phyloP scores from a whole-genome alignment of 2,113 vertebrate species.

The Tringa solitaria region DNA sequence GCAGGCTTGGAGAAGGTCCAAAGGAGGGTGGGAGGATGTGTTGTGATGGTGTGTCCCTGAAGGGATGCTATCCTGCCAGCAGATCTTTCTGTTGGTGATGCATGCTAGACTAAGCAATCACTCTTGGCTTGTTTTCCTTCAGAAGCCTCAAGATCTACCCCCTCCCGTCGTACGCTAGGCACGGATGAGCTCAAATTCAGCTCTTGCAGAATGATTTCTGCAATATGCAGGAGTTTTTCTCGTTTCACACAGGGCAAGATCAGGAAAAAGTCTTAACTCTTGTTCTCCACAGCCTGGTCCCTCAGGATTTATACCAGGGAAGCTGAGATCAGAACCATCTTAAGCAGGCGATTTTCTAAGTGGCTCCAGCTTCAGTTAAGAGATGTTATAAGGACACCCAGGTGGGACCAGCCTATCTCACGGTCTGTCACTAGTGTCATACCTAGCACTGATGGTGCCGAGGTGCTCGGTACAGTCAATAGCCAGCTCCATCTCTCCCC shows the following conservation, averaged over 20 bases:
- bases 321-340: not conserved
- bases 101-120: not conserved
- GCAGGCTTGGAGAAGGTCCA: conserved; percentile 62
- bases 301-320: not conserved
- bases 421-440: not conserved
- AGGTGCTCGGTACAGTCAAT: not conserved
- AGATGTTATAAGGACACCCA: not conserved
- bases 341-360: not conserved
- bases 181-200: not conserved
- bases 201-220: not conserved
- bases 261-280: not conserved
- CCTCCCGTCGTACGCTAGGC: not conserved
- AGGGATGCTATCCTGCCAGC: conserved; percentile 40
- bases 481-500: not conserved
- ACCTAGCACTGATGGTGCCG: not conserved
- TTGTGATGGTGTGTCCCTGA: conserved; percentile 9
- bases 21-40: conserved; percentile 36
- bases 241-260: not conserved
- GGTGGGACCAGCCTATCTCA: not conserved
- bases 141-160: not conserved
- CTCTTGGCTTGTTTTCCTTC: not conserved
- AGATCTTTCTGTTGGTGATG: conserved; percentile 6
- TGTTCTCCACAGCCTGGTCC: not conserved
- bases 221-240: not conserved
- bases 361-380: not conserved